Percentiles rank a stretch among this genome's conserved stretches.
phyloP scores from a whole-genome alignment of 2,888 invertebrate genomes.

The Rapana venosa region DNA sequence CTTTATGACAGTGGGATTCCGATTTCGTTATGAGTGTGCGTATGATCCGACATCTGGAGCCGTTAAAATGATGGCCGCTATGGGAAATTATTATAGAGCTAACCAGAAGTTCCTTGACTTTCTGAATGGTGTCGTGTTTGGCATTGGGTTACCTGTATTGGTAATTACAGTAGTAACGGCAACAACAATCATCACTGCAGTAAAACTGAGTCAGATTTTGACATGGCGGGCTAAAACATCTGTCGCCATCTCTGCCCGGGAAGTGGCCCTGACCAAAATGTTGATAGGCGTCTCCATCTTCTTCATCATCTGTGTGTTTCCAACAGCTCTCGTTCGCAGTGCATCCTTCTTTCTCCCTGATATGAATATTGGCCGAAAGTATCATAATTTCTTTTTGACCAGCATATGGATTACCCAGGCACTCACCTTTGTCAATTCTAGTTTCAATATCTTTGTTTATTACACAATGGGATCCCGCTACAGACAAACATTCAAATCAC shows the following conservation, averaged over 20 bases:
- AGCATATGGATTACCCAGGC: neutral
- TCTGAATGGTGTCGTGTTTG: neutral
- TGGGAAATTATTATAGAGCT: neutral
- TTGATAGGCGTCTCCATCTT: neutral
- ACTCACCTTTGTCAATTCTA: neutral
- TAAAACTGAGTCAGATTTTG: neutral
- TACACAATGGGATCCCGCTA: conserved; percentile 2
- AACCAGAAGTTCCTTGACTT: neutral
- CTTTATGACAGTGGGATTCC: neutral
- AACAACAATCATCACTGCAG: neutral
- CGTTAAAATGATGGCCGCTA: neutral
- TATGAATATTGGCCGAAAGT: neutral
- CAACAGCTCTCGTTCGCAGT: neutral
- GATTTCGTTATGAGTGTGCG: neutral
- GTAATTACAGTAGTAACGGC: neutral
- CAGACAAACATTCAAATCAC: neutral
- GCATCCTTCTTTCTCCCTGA: neutral
- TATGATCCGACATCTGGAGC: neutral
- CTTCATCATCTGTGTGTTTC: neutral
- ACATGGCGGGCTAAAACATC: neutral
- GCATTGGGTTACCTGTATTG: neutral
- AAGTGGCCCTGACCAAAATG: conserved; percentile 13
- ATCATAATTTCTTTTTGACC: neutral
- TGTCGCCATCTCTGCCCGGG: neutral
- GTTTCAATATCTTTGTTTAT: conserved; percentile 16